phyloP scores from a whole-genome alignment of 1,140 invertebrate species.

The Drosophila athabasca region DNA sequence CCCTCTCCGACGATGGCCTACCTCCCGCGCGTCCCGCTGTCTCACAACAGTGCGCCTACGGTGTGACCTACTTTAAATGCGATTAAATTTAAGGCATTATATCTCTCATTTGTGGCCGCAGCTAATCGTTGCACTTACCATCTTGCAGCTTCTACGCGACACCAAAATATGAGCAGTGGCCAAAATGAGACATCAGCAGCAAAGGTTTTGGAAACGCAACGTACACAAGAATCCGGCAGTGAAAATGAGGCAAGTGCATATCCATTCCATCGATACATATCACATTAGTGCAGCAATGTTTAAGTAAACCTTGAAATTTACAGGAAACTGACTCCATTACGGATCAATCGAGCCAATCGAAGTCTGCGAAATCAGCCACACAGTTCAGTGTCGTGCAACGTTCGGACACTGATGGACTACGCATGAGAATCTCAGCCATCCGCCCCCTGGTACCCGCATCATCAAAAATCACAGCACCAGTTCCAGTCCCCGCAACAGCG shows the following conservation, averaged over 20 bases:
- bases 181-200: constrained; percentile 80
- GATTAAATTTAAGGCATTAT: constrained; percentile 42
- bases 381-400: constrained; percentile 81
- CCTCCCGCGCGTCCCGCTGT: constrained; percentile 9
- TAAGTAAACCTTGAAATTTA: not conserved
- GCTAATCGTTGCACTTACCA: constrained; percentile 4
- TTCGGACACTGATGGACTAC: constrained; percentile 76
- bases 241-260: constrained; percentile 74
- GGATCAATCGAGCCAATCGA: constrained; percentile 76
- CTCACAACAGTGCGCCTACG: constrained; percentile 18
- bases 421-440: constrained; percentile 82
- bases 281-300: not conserved
- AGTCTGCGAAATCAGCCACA: constrained; percentile 76
- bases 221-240: constrained; percentile 74
- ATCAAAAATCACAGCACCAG: constrained; percentile 5
- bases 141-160: constrained; percentile 49
- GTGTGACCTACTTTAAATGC: constrained; percentile 73
- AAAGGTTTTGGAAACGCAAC: constrained; percentile 79
- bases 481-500: constrained; percentile 4
- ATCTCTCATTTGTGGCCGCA: constrained; percentile 22
- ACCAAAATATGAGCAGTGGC: constrained; percentile 81
- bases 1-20: constrained; percentile 2
- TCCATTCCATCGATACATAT: not conserved
- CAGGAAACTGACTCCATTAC: constrained; percentile 77
- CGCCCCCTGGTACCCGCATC: constrained; percentile 50